Conservation (phyloP, 2,888 invertebrate species). For the Nymphalis c-album region DNA sequence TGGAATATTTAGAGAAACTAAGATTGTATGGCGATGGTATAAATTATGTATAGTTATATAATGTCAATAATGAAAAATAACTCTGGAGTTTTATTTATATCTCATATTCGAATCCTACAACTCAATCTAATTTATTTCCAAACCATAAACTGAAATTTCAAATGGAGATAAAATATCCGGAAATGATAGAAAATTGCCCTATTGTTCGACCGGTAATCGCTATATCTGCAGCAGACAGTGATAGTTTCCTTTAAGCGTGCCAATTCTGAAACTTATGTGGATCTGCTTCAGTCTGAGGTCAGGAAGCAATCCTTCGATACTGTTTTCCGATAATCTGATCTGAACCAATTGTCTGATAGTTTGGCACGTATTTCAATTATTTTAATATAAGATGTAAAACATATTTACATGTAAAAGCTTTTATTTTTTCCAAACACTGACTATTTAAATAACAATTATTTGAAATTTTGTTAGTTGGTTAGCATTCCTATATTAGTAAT, state of each 20-base stretch:
- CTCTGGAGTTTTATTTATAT: background rate
- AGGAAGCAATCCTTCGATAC: background rate
- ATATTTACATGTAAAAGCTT: no score
- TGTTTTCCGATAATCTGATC: background rate
- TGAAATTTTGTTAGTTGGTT: no score
- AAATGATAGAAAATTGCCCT: constrained; percentile 13
- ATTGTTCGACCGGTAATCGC: constrained; percentile 10
- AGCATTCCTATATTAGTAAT: no score
- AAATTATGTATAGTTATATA: no score
- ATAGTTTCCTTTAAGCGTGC: constrained; percentile 12
- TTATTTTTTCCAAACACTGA: no score
- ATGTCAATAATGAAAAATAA: no score
- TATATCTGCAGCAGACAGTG: constrained; percentile 9
- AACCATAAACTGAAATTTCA: background rate
- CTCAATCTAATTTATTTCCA: background rate
- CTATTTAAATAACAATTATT: no score
- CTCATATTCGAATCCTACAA: background rate
- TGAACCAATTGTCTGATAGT: background rate
- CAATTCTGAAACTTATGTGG: constrained; percentile 13
- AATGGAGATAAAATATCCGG: constrained; percentile 5
- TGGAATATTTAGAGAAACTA: no score
- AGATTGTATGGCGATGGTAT: no score
- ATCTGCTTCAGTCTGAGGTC: background rate
- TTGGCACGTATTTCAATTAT: no score
- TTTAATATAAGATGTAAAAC: no score